Evolutionary conservation across 2,797 vertebrate genomes (phyloP), one percentile per base, ranked within the genome.

Genomic region (Alfaro cultratus): DNA sequence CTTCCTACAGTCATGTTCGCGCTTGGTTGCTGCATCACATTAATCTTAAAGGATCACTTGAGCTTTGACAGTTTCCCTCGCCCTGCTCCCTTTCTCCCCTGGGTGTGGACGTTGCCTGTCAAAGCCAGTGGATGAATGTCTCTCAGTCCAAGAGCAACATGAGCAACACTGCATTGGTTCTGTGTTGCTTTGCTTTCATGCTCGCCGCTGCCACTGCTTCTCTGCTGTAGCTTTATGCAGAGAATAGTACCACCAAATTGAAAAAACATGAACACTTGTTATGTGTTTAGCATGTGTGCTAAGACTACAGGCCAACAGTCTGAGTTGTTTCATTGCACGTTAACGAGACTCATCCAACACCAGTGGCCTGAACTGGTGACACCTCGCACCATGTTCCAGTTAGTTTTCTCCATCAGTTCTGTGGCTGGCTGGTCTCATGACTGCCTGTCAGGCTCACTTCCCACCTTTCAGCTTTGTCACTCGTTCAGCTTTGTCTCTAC

Each of bases 111-210:
- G 57, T 64, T n/a, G 53, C 83, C 75, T 74, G 77, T 90, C 81
- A 86, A 78, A 83, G 77, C 36, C 53, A 6, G 53, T 12, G 79
- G 77, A 87, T 85, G 67, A 85, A 88, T 71, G 80, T 86, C 70
- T 79, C 70, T 4, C 36, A 80, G 79, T 80, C 85, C 80, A 90
- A 81, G 78, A 79, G 80, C 83, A 83, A 53, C n/a, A 1, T 51
- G 75, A 91, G 86, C 87, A 88, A 82, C 73, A 29, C 11, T 34
- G 60, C 74, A 13, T 8, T 18, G 15, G 15, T 80, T 51, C 83
- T 83, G 84, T 86, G 76, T 73, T 0, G 26, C 75, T 79, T 29
- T 72, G 75, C 11, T 0, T 67, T 51, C 23, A 43, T 72, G 60
- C 43, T 79, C 76, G 51, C 76, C 62, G 29, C 41, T 45, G 57